A percentile compares a stretch with the other conserved stretches of the same genome.
These are phyloP conservation scores for Rhinophrynus dorsalis DNA, from an alignment of 2,797 vertebrate genomes.

Conservation along the genomic window DNA sequence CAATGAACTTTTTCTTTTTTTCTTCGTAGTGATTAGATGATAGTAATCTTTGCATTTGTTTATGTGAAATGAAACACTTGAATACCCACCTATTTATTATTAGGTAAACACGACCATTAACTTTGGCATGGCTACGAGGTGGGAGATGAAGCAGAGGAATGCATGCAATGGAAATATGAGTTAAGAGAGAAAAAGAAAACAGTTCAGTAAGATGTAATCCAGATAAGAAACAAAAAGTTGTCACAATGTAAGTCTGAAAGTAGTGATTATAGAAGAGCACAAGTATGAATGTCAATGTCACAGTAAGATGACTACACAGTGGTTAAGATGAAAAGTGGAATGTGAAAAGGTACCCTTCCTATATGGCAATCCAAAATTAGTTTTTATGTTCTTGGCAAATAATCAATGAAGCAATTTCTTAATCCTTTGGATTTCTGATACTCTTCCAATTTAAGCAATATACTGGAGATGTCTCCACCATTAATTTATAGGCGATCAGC, in stretches of 20 bases:
- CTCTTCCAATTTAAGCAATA: too few species aligned
- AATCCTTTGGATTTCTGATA: too few species aligned
- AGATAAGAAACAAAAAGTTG: constrained; percentile 29
- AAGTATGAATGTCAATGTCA: not conserved
- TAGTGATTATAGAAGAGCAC: not conserved
- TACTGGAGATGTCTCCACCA: too few species aligned
- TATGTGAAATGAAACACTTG: constrained; percentile 57
- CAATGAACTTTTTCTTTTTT: too few species aligned
- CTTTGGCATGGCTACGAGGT: constrained; percentile 90
- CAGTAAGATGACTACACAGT: not conserved
- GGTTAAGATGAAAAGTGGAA: not conserved
- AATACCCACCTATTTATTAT: constrained; percentile 99
- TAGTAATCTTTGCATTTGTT: not conserved
- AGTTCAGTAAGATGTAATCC: constrained; percentile 58
- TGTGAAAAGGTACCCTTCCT: too few species aligned
- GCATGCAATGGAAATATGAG: constrained; percentile 59
- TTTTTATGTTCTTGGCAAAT: too few species aligned
- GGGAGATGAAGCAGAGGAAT: constrained; percentile 65
- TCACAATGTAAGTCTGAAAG: constrained; percentile 10
- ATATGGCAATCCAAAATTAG: too few species aligned
- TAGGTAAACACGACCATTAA: constrained; percentile 96
- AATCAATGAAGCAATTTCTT: too few species aligned
- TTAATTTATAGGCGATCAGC: too few species aligned
- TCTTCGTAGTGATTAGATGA: constrained; percentile 24
- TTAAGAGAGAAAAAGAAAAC: constrained; percentile 67